phyloP scores from a whole-genome alignment of 2,113 vertebrate species.

The Colistium nudipinnis region DNA sequence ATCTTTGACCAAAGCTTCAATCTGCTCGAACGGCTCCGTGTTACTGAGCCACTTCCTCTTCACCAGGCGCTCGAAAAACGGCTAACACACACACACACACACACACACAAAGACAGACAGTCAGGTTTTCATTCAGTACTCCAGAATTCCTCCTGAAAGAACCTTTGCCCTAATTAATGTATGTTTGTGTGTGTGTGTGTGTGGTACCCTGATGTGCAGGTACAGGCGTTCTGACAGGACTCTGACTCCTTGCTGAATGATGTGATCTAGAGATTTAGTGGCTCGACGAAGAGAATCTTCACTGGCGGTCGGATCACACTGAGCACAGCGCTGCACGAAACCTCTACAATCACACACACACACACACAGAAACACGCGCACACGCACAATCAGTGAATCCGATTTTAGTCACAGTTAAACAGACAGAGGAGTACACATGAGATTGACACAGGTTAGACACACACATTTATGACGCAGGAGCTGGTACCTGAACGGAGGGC shows the following conservation, averaged over 20 bases:
- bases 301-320: conserved; percentile 79
- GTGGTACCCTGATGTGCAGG: conserved; percentile 85
- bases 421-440: too few species aligned
- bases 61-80: conserved; percentile 88
- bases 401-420: too few species aligned
- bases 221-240: conserved; percentile 85
- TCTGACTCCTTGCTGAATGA: conserved; percentile 83
- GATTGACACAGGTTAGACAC: too few species aligned
- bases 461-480: too few species aligned
- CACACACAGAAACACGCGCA: conserved; percentile 10
- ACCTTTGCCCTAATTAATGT: neutral
- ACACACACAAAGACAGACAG: neutral
- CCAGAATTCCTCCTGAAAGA: too few species aligned
- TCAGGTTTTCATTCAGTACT: neutral
- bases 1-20: conserved; percentile 81
- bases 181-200: conserved; percentile 14
- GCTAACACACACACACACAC: conserved; percentile 67
- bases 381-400: too few species aligned
- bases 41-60: conserved; percentile 89
- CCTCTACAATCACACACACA: conserved; percentile 66
- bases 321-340: conserved; percentile 83
- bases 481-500: conserved; percentile 84
- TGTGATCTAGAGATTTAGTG: conserved; percentile 80
- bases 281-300: conserved; percentile 83
- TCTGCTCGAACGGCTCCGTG: conserved; percentile 87